Percentiles rank a stretch among this genome's conserved stretches.
Evolutionary conservation across 2,888 invertebrate species (phyloP).

Genomic region (Lycocerus yunnanus): DNA sequence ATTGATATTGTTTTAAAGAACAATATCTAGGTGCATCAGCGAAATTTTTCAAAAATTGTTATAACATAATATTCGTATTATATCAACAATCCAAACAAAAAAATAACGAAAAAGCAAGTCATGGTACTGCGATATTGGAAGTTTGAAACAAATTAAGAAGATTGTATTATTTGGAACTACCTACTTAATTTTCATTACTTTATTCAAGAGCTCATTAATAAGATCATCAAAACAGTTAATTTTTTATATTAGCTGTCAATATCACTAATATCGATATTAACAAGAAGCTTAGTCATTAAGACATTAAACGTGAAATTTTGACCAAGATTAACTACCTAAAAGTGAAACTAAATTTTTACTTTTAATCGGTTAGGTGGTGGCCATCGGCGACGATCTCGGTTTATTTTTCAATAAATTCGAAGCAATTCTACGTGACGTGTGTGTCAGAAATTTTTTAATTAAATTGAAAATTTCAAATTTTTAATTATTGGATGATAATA

Average conservation of each 20-base stretch:
- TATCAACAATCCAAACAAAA: not conserved
- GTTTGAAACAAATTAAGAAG: conserved; percentile 34
- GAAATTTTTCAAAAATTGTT: not conserved
- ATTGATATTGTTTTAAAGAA: too few species aligned
- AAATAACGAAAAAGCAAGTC: conserved; percentile 15
- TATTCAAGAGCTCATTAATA: conserved; percentile 45
- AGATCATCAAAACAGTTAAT: conserved; percentile 31
- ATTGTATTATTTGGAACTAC: conserved; percentile 38
- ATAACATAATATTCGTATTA: not conserved
- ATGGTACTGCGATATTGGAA: conserved; percentile 14
- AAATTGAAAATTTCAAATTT: not conserved
- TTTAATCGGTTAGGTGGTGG: not conserved
- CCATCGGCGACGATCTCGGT: not conserved
- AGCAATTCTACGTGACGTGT: not conserved
- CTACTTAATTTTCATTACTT: conserved; percentile 41
- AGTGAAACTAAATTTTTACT: not conserved
- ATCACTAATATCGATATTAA: conserved; percentile 7
- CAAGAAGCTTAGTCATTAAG: conserved; percentile 4
- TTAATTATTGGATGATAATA: not conserved
- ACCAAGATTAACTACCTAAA: conserved; percentile 2
- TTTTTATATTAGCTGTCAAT: conserved; percentile 21
- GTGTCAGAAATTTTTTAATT: not conserved
- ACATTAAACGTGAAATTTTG: not conserved
- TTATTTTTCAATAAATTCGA: not conserved
- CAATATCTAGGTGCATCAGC: too few species aligned